Conservation (phyloP, 1,140 invertebrate genomes). For the Drosophila grimshawi region DNA sequence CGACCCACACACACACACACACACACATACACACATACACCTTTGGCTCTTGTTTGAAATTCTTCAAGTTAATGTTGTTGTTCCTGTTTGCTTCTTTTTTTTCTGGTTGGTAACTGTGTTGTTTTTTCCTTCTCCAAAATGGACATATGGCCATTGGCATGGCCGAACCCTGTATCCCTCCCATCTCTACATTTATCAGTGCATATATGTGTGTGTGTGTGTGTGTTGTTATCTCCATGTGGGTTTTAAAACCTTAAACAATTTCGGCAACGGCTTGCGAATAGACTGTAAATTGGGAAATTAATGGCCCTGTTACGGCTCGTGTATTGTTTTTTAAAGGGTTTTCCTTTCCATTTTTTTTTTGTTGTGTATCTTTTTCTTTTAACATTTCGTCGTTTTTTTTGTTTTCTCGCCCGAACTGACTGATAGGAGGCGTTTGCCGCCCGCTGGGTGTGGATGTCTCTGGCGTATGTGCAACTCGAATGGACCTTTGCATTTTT, state of each 20-base stretch:
- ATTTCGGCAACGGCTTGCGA: constrained; percentile 81
- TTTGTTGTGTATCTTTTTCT: constrained; percentile 12
- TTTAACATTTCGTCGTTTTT: constrained; percentile 40
- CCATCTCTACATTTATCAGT: constrained; percentile 51
- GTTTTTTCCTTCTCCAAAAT: constrained; percentile 71
- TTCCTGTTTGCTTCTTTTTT: constrained; percentile 40
- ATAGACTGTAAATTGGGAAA: constrained; percentile 82
- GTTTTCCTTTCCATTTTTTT: constrained; percentile 43
- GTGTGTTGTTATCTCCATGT: constrained; percentile 51
- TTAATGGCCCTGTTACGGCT: constrained; percentile 79
- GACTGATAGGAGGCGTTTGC: constrained; percentile 26
- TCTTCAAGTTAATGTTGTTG: constrained; percentile 67
- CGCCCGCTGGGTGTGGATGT: neutral
- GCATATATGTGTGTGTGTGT: constrained; percentile 39
- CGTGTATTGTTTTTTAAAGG: constrained; percentile 81
- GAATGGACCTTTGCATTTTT: constrained; percentile 25
- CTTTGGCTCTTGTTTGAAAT: constrained; percentile 52
- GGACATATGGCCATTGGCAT: constrained; percentile 79
- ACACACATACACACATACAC: constrained; percentile 23
- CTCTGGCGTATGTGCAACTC: constrained; percentile 7
- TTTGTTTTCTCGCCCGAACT: constrained; percentile 6
- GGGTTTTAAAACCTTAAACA: constrained; percentile 79
- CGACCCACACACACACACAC: constrained; percentile 32
- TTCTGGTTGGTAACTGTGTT: constrained; percentile 42
- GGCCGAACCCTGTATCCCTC: constrained; percentile 44